A percentile compares a stretch with the other conserved stretches of the same genome.
Conservation (phyloP, 2,113 vertebrate genomes). For the Bos taurus region ARS-UCD2.0 NC_037339.1:56232501-56233000, state of each 20-base stretch:
- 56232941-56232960: neutral
- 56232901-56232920: neutral
- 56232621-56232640: neutral
- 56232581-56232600: neutral
- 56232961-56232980: neutral
- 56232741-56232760: neutral
- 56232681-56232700: neutral
- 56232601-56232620: fast-evolving
- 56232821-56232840: neutral
- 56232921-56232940: neutral
- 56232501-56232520: neutral
- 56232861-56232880: neutral
- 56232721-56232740: neutral
- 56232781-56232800: neutral
- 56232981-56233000: neutral
- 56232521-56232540: neutral
- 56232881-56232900: neutral
- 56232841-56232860: neutral
- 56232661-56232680: neutral
- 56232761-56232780: neutral
- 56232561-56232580: neutral
- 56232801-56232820: neutral
- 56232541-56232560: neutral
- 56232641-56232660: neutral
- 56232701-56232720: neutral